Conservation (phyloP, 2,113 vertebrate species). For the Pimephales promelas region DNA sequence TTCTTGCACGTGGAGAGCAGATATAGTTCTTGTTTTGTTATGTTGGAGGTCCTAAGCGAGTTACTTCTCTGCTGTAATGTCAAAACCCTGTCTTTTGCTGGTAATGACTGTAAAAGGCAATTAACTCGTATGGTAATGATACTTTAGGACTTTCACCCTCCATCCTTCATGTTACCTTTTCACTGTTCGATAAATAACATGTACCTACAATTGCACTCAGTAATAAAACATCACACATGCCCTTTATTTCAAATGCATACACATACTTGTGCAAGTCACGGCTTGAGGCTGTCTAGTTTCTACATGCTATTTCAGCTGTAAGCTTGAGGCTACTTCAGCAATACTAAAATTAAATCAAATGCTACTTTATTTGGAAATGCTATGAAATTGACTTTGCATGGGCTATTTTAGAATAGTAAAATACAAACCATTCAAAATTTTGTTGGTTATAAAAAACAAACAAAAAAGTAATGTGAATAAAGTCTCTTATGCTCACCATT, state of each 20-base stretch:
- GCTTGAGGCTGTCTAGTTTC: not conserved
- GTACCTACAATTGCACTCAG: not conserved
- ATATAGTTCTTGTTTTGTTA: slow-evolving; percentile 70
- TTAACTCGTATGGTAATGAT: slow-evolving; percentile 48
- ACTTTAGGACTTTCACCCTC: no score
- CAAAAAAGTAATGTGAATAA: no score
- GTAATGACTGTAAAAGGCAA: slow-evolving; percentile 71
- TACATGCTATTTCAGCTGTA: not conserved
- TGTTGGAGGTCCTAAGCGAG: slow-evolving; percentile 61
- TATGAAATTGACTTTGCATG: not conserved
- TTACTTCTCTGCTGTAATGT: slow-evolving; percentile 64
- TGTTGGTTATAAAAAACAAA: not conserved
- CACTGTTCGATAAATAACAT: not conserved
- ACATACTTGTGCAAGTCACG: not conserved
- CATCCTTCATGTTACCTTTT: not conserved
- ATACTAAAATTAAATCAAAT: not conserved
- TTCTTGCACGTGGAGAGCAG: slow-evolving; percentile 58
- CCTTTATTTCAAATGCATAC: not conserved
- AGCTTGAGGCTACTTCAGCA: not conserved
- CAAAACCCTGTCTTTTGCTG: slow-evolving; percentile 64
- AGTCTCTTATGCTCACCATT: not conserved
- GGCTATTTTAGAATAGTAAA: not conserved
- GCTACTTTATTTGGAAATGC: not conserved
- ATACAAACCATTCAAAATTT: not conserved
- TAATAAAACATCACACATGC: slow-evolving; percentile 3